Percentiles rank a stretch among this genome's conserved stretches.
phyloP scores from a whole-genome alignment of 1,140 invertebrate species.

The Meloidogyne exigua region DNA sequence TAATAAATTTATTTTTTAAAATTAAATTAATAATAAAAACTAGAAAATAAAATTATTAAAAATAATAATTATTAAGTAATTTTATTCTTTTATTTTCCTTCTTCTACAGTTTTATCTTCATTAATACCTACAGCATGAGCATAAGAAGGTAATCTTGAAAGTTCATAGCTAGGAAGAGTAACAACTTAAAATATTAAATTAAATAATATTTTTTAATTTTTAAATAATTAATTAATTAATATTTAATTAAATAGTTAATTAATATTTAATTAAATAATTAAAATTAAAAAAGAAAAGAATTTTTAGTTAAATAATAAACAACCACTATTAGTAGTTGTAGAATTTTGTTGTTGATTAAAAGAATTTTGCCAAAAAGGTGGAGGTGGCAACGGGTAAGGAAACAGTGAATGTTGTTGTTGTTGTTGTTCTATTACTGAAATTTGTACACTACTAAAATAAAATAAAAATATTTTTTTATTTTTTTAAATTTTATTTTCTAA shows the following conservation, averaged over 20 bases:
- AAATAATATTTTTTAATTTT: neutral
- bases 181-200: neutral
- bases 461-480: neutral
- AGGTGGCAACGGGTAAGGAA: neutral
- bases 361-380: neutral
- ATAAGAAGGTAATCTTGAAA: neutral
- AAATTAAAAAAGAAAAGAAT: too few relatives aligned
- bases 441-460: neutral
- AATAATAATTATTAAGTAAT: too few relatives aligned
- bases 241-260: too few relatives aligned
- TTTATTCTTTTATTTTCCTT: too few relatives aligned
- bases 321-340: too few relatives aligned
- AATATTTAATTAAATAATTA: too few relatives aligned
- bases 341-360: neutral
- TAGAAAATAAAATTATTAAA: too few relatives aligned
- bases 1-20: too few relatives aligned
- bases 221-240: neutral
- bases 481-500: slow-evolving; percentile 3
- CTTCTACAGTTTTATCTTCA: neutral
- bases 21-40: too few relatives aligned
- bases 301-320: too few relatives aligned
- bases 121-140: neutral
- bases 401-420: neutral
- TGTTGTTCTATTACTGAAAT: neutral
- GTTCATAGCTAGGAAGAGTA: neutral